Conservation (phyloP, 1,140 invertebrate genomes). For the Drusus annulatus region DNA sequence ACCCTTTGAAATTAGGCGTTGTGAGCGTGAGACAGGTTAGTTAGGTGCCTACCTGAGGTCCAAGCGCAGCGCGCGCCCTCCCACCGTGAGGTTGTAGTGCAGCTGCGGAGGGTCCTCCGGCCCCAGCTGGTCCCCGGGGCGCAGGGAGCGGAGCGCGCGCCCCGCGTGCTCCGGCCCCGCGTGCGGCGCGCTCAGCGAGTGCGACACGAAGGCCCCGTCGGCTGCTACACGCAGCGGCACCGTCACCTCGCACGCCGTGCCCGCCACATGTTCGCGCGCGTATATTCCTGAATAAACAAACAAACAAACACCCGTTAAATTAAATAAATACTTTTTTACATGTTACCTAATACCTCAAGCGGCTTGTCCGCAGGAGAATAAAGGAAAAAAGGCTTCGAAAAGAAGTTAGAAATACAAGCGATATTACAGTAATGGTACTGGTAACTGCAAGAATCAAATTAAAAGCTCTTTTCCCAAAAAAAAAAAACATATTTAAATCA, state of each 20-base stretch:
- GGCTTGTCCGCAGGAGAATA: no score
- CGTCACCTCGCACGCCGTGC: slow-evolving; percentile 50
- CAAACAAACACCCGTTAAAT: neutral
- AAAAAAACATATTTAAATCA: no score
- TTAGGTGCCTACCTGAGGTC: slow-evolving; percentile 49
- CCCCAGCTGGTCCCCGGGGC: slow-evolving; percentile 38
- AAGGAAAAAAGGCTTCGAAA: no score
- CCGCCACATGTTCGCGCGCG: slow-evolving; percentile 37
- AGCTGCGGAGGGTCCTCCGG: slow-evolving; percentile 30
- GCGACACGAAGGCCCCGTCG: slow-evolving; percentile 55
- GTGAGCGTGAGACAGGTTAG: neutral
- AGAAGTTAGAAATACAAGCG: no score
- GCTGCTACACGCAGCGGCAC: slow-evolving; percentile 50
- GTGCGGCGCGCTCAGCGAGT: slow-evolving; percentile 47
- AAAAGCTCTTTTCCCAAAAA: no score
- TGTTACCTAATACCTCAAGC: no score
- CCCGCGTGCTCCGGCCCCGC: neutral
- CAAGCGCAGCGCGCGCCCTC: slow-evolving; percentile 45
- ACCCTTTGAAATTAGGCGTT: no score
- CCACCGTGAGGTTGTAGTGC: slow-evolving; percentile 58
- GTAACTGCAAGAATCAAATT: no score
- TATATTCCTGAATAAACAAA: slow-evolving; percentile 47
- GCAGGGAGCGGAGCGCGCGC: slow-evolving; percentile 30
- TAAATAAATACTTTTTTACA: no score
- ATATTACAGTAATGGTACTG: no score